Percentiles rank a stretch among this genome's conserved stretches.
Conservation (phyloP, 2,888 invertebrate species). For the Rotaria sp. region DNA sequence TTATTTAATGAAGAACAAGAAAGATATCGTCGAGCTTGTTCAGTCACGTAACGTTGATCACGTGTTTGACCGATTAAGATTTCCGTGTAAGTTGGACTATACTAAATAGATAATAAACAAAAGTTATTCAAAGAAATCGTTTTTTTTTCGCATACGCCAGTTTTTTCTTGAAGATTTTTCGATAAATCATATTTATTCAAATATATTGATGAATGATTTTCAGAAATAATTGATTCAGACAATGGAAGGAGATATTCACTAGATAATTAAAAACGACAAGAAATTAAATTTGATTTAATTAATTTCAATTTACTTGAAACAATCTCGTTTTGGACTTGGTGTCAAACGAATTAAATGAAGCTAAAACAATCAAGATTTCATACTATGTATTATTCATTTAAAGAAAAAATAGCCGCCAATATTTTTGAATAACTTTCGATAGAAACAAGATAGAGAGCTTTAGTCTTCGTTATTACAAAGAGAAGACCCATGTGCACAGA, state of each 20-base stretch:
- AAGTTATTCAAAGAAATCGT: too few relatives aligned
- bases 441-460: too few relatives aligned
- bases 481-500: too few relatives aligned
- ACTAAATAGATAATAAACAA: background rate
- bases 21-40: constrained; percentile 6
- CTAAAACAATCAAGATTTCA: background rate
- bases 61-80: background rate
- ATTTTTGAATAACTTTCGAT: too few relatives aligned
- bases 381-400: too few relatives aligned
- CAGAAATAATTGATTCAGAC: background rate
- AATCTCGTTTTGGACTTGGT: constrained; percentile 19
- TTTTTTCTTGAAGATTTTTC: background rate
- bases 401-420: too few relatives aligned
- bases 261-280: background rate
- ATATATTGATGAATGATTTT: background rate
- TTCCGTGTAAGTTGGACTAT: background rate
- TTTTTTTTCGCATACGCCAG: background rate
- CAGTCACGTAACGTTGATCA: background rate
- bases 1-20: background rate
- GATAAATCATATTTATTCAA: background rate
- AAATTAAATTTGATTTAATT: background rate
- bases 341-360: background rate
- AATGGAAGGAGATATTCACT: constrained; percentile 19
- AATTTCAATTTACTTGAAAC: background rate
- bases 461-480: too few relatives aligned